phyloP scores from a whole-genome alignment of 2,888 invertebrate genomes.

The Leptura quadrifasciata region DNA sequence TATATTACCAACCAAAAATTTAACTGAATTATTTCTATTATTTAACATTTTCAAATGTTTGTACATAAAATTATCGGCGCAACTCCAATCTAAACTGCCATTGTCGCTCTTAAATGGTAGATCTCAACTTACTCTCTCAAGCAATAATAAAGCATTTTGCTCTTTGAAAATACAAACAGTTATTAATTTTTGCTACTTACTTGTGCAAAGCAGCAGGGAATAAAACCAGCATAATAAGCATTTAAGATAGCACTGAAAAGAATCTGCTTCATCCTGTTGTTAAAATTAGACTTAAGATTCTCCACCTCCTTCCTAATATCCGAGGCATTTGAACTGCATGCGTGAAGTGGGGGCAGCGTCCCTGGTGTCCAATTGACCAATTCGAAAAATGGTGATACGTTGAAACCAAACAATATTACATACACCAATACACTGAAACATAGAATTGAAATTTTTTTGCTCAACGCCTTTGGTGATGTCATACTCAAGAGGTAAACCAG shows the following conservation, averaged over 20 bases:
- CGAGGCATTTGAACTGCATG: slow-evolving; percentile 83
- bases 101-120: too few species aligned
- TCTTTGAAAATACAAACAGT: too few species aligned
- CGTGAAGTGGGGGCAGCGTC: slow-evolving; percentile 81
- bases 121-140: too few species aligned
- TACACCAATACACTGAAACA: slow-evolving; percentile 83
- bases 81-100: too few species aligned
- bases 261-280: slow-evolving; percentile 91
- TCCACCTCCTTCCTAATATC: slow-evolving; percentile 91
- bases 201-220: slow-evolving; percentile 93
- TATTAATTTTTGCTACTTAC: slow-evolving; percentile 75
- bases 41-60: too few species aligned
- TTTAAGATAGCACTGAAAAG: slow-evolving; percentile 86
- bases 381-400: slow-evolving; percentile 86
- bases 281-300: slow-evolving; percentile 89
- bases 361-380: slow-evolving; percentile 72
- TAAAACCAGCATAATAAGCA: slow-evolving; percentile 91
- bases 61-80: too few species aligned
- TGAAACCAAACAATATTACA: slow-evolving; percentile 87
- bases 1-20: too few species aligned
- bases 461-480: too few species aligned
- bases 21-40: too few species aligned
- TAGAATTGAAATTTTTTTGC: too few species aligned
- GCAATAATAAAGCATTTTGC: too few species aligned
- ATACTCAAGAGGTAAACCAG: too few species aligned